Evolutionary conservation across 2,888 invertebrate genomes (phyloP).

Genomic region (Caenorhabditis becei): DNA sequence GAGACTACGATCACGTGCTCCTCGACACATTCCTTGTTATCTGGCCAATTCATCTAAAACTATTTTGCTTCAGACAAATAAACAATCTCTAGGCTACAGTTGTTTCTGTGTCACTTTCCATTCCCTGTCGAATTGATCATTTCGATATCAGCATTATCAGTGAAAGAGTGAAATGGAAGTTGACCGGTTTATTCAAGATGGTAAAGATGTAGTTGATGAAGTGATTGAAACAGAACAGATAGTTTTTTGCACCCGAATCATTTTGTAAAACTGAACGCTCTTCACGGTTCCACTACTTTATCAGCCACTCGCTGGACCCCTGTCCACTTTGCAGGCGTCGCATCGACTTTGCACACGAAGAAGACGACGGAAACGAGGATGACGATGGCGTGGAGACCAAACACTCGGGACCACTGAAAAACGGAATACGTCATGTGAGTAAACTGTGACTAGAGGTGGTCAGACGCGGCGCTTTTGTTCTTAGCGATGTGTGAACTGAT

Average conservation of each 20-base stretch:
- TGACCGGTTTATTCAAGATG: neutral
- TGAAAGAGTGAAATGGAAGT: neutral
- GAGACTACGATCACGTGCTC: constrained; percentile 12
- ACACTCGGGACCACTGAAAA: constrained; percentile 49
- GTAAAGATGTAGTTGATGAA: constrained; percentile 1
- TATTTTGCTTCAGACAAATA: neutral
- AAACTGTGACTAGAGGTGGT: constrained; percentile 4
- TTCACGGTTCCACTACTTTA: constrained; percentile 4
- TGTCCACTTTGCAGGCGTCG: constrained; percentile 55
- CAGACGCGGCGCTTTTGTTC: neutral
- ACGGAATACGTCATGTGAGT: neutral
- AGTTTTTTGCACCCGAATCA: neutral
- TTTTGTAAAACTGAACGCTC: neutral
- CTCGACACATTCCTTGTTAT: neutral
- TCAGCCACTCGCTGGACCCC: constrained; percentile 38
- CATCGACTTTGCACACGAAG: constrained; percentile 50
- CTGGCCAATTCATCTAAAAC: neutral
- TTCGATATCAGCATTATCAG: neutral
- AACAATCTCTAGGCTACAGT: neutral
- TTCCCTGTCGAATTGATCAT: neutral
- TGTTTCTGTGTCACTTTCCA: neutral
- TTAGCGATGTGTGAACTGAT: neutral
- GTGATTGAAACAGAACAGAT: neutral
- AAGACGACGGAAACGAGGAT: constrained; percentile 52
- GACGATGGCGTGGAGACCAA: constrained; percentile 43